Conservation (phyloP, 2,888 invertebrate genomes). For the Andrena flavipes region DNA sequence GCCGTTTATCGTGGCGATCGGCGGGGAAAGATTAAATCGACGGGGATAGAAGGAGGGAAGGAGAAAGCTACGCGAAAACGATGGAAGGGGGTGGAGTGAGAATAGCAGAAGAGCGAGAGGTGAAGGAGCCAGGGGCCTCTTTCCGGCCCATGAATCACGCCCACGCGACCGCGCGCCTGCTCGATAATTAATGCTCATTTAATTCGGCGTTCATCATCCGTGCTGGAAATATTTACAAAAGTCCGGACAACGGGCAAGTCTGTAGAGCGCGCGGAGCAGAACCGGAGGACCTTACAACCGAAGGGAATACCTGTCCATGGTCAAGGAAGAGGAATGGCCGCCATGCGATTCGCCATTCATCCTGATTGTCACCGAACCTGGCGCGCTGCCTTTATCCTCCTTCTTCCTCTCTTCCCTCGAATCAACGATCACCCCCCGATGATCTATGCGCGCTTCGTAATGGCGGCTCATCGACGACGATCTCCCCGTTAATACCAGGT, state of each 20-base stretch:
- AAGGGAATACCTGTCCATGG: slow-evolving; percentile 67
- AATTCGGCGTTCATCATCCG: slow-evolving; percentile 83
- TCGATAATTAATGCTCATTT: slow-evolving; percentile 84
- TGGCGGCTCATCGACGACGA: slow-evolving; percentile 65
- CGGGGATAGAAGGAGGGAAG: not conserved
- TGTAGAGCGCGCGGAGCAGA: slow-evolving; percentile 53
- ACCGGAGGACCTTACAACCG: slow-evolving; percentile 61
- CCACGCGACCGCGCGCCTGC: slow-evolving; percentile 80
- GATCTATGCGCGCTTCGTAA: slow-evolving; percentile 68
- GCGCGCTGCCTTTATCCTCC: slow-evolving; percentile 64
- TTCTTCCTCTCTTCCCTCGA: slow-evolving; percentile 50
- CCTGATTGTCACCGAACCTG: slow-evolving; percentile 78
- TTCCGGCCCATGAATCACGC: slow-evolving; percentile 81
- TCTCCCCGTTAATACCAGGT: slow-evolving; percentile 56
- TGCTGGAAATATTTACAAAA: slow-evolving; percentile 81
- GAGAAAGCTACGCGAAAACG: slow-evolving; percentile 17
- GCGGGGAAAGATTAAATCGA: slow-evolving; percentile 27
- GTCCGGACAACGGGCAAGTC: slow-evolving; percentile 69
- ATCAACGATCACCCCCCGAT: slow-evolving; percentile 68
- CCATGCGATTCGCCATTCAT: slow-evolving; percentile 76
- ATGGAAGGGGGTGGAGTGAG: slow-evolving; percentile 26
- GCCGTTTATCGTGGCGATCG: slow-evolving; percentile 27
- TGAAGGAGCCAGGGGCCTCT: slow-evolving; percentile 68
- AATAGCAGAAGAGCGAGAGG: slow-evolving; percentile 56
- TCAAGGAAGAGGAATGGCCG: slow-evolving; percentile 73